phyloP scores from a whole-genome alignment of 2,888 invertebrate species.

The Cantharis rustica region DNA sequence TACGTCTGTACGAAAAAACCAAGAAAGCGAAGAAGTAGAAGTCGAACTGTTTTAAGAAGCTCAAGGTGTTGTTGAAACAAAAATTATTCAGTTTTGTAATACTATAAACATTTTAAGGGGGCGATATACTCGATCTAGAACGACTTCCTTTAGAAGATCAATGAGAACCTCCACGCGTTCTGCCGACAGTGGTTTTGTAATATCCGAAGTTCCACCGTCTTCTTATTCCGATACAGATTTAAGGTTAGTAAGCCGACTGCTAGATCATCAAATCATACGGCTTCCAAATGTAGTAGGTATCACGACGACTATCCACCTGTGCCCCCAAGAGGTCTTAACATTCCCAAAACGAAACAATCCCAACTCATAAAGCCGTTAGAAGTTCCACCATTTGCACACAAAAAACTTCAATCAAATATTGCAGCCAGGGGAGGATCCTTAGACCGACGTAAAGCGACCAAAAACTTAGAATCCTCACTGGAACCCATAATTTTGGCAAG shows the following conservation, averaged over 20 bases:
- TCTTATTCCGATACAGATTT: constrained; percentile 78
- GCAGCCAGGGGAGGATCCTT: constrained; percentile 45
- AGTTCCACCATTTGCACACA: constrained; percentile 35
- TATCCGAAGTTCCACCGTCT: constrained; percentile 63
- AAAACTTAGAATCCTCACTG: constrained; percentile 47
- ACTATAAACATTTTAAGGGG: background rate
- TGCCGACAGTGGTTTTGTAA: constrained; percentile 66
- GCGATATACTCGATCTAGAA: constrained; percentile 51
- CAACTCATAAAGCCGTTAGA: constrained; percentile 53
- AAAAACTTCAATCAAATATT: constrained; percentile 10
- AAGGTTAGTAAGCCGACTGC: constrained; percentile 57
- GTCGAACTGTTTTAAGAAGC: constrained; percentile 19
- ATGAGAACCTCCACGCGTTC: constrained; percentile 65
- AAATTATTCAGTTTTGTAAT: background rate
- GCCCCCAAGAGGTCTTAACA: constrained; percentile 32
- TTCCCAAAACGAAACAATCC: constrained; percentile 46
- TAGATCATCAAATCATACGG: background rate
- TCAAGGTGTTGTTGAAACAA: constrained; percentile 12
- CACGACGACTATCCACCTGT: background rate
- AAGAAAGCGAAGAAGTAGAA: constrained; percentile 57
- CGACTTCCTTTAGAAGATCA: constrained; percentile 62
- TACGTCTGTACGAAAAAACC: constrained; percentile 86
- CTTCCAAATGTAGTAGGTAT: background rate
- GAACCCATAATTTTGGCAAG: constrained; percentile 55
- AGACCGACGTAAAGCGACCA: constrained; percentile 47